A percentile compares a stretch with the other conserved stretches of the same genome.
These are phyloP conservation scores for Limnothrissa miodon DNA, from an alignment of 2,113 vertebrate genomes.

Conservation along the genomic window DNA sequence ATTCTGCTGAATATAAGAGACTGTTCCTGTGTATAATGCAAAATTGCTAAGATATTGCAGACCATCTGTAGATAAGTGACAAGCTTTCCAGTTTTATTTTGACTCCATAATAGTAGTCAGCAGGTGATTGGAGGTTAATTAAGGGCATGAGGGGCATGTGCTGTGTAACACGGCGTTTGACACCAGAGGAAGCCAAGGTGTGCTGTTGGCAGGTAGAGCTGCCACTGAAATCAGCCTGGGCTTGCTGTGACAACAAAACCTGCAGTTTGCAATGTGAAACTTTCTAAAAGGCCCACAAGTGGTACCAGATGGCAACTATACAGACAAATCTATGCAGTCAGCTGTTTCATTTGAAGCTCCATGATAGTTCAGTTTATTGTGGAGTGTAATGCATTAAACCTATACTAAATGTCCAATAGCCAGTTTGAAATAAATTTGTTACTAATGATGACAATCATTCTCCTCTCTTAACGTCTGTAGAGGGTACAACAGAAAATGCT, in stretches of 20 bases:
- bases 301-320: not conserved
- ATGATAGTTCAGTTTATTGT: not conserved
- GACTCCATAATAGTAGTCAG: not conserved
- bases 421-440: not conserved
- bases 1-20: not conserved
- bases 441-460: not conserved
- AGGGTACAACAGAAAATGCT: not conserved
- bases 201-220: not conserved
- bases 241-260: constrained; percentile 6
- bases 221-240: not conserved
- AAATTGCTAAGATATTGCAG: not conserved
- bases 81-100: constrained; percentile 1
- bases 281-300: not conserved
- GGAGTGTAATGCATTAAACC: no score
- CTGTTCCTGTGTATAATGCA: not conserved
- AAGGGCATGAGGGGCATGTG: not conserved
- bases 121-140: not conserved
- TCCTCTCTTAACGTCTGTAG: not conserved
- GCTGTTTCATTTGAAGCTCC: not conserved
- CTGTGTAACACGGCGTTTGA: not conserved
- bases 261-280: not conserved
- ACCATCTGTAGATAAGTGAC: not conserved
- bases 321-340: not conserved
- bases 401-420: not conserved
- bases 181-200: not conserved